Base-by-base conservation (phyloP, 1,140 invertebrate genomes). In the Eumeta japonica region DNA sequence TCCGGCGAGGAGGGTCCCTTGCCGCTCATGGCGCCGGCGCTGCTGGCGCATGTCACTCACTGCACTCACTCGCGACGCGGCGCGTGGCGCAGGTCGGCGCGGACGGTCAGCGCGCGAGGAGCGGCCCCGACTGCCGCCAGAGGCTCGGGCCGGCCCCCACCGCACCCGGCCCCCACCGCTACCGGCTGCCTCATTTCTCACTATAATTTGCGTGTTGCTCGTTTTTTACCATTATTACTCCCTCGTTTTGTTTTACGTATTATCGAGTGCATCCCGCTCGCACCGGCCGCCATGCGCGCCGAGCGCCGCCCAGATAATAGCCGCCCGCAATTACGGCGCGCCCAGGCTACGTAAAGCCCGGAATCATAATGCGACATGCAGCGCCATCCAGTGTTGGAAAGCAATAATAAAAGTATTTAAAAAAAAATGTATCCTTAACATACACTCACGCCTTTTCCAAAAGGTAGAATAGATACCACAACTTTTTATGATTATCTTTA, bases 171-270 rank as follows among this genome's bases (percentile, higher is more conserved):
- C 62, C 65, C 70, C 62, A 71, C 67, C 68, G 68, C 68, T 73
- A 73, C 68, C 68, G 68, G 59, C 63, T 67, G 63, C 61, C 67
- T 68, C 68, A 68, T 73, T 70, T 73, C 68, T 70, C 68, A 73
- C 68, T 70, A 68, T 71, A 71, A 73, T 73, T 71, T 73, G 66
- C 68, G 68, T 71, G 58, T 45, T 60, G 64, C 55, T 70, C 63
- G 65, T 71, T 73, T 73, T 73, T 73, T 73, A 70, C 66, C 64
- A 68, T 73, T 67, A 73, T 73, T 71, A 73, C 68, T 68, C 62
- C 64, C 64, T 66, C 62, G 65, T 73, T 73, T 73, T 73, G 68
- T 73, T 73, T 73, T 71, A 70, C 66, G 64, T 67, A 65, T 68
- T 72, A 68, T 68, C 67, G 63, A 68, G 62, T 70, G 65, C 67